Conservation (phyloP, 1,140 invertebrate genomes). For the Plutomurus gul region DNA sequence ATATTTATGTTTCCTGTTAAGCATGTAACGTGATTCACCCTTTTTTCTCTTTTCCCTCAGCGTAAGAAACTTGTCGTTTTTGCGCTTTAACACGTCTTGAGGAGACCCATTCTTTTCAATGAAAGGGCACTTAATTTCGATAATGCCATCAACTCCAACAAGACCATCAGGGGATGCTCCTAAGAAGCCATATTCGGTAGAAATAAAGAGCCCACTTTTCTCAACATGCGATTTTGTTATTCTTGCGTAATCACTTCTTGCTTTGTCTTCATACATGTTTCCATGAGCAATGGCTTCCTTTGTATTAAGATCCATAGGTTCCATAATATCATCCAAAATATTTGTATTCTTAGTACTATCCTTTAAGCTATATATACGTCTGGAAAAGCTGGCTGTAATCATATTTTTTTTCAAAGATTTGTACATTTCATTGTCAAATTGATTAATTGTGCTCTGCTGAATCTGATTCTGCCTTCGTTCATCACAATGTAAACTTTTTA, state of each 20-base stretch:
- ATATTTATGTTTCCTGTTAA: background rate
- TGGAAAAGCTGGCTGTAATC: background rate
- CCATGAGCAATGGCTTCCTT: background rate
- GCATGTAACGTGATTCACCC: background rate
- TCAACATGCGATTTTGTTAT: background rate
- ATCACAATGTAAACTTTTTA: background rate
- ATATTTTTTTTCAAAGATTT: conserved; percentile 36
- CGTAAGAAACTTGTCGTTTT: background rate
- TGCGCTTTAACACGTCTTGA: background rate
- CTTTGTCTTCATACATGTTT: background rate
- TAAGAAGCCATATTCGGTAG: background rate
- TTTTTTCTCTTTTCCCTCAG: background rate
- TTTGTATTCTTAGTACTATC: background rate
- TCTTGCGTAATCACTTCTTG: background rate
- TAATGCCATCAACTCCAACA: background rate
- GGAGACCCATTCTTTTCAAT: background rate
- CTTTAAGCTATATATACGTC: background rate
- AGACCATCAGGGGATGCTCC: background rate
- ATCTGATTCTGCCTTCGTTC: background rate
- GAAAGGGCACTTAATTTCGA: background rate
- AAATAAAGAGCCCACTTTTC: background rate
- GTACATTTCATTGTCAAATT: background rate
- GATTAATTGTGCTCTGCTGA: background rate
- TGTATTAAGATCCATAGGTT: background rate
- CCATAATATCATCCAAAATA: background rate